Base-by-base conservation (phyloP, 2,888 invertebrate species). In the Petrolisthes cinctipes region DNA sequence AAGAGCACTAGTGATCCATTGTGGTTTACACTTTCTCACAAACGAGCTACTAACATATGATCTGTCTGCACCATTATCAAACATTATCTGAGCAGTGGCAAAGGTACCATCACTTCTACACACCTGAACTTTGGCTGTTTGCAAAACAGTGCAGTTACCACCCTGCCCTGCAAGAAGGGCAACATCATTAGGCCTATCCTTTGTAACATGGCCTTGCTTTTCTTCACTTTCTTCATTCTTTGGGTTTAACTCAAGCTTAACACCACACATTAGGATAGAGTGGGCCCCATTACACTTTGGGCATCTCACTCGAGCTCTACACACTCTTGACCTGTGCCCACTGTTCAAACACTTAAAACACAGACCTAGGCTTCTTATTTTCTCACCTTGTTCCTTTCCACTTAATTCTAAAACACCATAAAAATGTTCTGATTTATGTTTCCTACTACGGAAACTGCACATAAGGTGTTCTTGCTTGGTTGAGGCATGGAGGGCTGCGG, bases 261-360 rank as follows among this genome's bases (percentile, higher is more conserved):
- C 66, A 23, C 81, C 57, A 57, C 81, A 81, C 81, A 81, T 80
- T 80, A 80, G 6, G 17, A 17, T 23, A 80, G 5, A 23, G 82
- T 82, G 66, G 66, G 11, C 23, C 9, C 82, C 82, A 9, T 61
- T 37, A 66, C 66, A 82, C 66, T 66, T 82, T 66, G 82, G 20
- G 66, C 82, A 82, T 66, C 51, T 82, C 66, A 66, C 66, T 4
- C 11, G 82, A 37, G 82, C 37, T 66, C 37, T 82, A 66, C 82
- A 82, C 53, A 9, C 17, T 53, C 82, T 82, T 82, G 82, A 82
- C 68, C 17, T 56, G 71, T 82, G 82, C 61, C 82, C 82, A 82
- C 82, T 68, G 68, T 66, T 82, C 14, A 82, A 71, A 71, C 82
- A 82, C 37, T 82, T 82, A 53, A 82, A 82, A 53, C 82, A 82